These are phyloP conservation scores for Pantelozetes paolii DNA, from an alignment of 2,888 invertebrate genomes.

Conservation along the genomic window DNA sequence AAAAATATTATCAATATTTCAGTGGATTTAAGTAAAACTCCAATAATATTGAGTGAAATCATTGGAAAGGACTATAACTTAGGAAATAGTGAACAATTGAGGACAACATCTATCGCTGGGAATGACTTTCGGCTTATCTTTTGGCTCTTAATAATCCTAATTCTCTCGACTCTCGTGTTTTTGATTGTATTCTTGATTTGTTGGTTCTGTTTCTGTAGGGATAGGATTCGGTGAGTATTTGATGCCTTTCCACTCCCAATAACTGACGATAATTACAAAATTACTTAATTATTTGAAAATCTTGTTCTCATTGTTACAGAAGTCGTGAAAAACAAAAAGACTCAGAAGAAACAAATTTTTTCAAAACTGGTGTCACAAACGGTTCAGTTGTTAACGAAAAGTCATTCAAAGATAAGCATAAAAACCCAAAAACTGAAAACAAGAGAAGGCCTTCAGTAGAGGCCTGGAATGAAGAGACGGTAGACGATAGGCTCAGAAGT, in stretches of 20 bases:
- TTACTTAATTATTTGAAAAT: neutral
- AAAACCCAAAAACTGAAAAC: neutral
- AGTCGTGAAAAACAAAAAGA: conserved; percentile 1
- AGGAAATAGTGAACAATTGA: neutral
- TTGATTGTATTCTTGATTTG: conserved; percentile 43
- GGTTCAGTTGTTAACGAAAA: neutral
- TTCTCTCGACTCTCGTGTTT: conserved; percentile 44
- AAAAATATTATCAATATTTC: conserved; percentile 29
- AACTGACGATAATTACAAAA: neutral
- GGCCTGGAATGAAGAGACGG: conserved; percentile 9
- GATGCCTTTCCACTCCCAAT: neutral
- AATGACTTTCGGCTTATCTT: conserved; percentile 44
- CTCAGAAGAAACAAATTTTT: conserved; percentile 9
- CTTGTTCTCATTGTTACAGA: too few species aligned
- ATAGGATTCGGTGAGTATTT: neutral
- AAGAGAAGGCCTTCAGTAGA: neutral
- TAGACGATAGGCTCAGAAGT: neutral
- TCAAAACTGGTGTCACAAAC: neutral
- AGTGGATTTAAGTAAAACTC: conserved; percentile 14
- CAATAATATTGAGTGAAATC: neutral
- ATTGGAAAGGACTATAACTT: neutral
- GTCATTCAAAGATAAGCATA: too few species aligned
- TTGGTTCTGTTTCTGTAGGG: conserved; percentile 42
- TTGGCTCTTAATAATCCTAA: conserved; percentile 45
- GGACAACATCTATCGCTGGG: too few species aligned